Base-by-base conservation (phyloP, 1,140 invertebrate genomes). In the Dendrolimus punctatus region DNA sequence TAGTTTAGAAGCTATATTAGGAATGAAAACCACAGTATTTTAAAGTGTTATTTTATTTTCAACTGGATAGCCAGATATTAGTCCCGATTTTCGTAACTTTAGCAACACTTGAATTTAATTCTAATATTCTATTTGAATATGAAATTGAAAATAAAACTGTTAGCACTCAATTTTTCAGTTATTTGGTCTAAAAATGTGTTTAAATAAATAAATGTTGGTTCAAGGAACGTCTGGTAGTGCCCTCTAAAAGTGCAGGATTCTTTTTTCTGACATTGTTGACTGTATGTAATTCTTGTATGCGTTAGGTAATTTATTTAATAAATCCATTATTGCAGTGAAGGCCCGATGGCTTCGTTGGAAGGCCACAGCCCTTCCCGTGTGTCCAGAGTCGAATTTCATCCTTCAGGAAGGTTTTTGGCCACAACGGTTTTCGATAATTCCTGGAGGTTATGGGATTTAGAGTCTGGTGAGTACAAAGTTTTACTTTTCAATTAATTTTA, bases 401-500 rank as follows among this genome's bases (percentile, higher is more conserved):
- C 98, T 8, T 97, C 95, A 4, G 98, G 99, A 4, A 85, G 96
- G 48, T 99, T 98, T 87, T 85, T 99, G 42, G 98, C 94, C 3
- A 98, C 98, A 2, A 96, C 96, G 69, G 98, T 98, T 77, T 96
- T 95, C 84, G 98, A 99, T 79, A 90, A 94, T 57, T 99, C 98
- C 0, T 99, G 98, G 98, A 87, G 98, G 55, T 87, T 99, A 6
- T 99, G 96, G 95, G 99, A 99, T 88, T 87, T 99, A 51, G 93
- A 98, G 76, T 94, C 94, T 39, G 92, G 93, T 80, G 37, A 64
- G 71, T 57, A 7, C 23, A 23, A 23, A 23, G 1, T 23, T 23
- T 23, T 23, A 23, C 23, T 23, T 23, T 23, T 23, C 23, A 2
- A 3, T 23, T 23, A 23, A 23, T 23, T 23, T 23, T 23, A 3